phyloP scores from a whole-genome alignment of 2,113 vertebrate species.

The Boulengeromyrus knoepffleri region DNA sequence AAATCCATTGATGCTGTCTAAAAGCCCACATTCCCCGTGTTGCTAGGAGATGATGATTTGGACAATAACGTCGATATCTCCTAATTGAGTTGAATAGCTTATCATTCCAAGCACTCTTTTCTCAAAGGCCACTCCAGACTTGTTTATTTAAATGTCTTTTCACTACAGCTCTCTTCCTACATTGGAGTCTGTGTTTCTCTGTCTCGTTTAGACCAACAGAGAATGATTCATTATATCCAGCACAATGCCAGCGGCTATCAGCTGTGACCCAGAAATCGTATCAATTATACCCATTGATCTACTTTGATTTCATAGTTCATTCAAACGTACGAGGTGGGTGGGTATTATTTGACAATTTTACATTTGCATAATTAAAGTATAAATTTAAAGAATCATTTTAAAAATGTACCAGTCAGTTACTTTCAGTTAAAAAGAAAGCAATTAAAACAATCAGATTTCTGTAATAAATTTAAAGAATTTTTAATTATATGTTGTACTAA shows the following conservation, averaged over 20 bases:
- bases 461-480: background rate
- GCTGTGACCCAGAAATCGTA: background rate
- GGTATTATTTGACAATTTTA: background rate
- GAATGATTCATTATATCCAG: background rate
- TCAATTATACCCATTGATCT: constrained; percentile 8
- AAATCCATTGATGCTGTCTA: constrained; percentile 38
- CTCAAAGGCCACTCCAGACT: constrained; percentile 27
- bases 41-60: constrained; percentile 43
- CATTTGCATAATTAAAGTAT: background rate
- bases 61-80: constrained; percentile 44
- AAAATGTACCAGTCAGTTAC: background rate
- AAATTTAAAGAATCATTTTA: background rate
- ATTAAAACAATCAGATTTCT: background rate
- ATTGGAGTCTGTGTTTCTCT: background rate
- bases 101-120: constrained; percentile 30
- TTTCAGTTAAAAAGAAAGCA: background rate
- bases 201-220: background rate
- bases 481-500: background rate
- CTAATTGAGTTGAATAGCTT: constrained; percentile 54
- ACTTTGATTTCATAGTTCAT: background rate
- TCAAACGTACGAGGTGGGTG: background rate
- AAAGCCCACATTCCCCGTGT: constrained; percentile 43
- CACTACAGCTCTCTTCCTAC: constrained; percentile 9
- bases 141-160: constrained; percentile 29
- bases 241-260: background rate